Percentiles rank a stretch among this genome's conserved stretches.
phyloP scores from a whole-genome alignment of 2,888 invertebrate species.

The Caenorhabditis zanzibari region DNA sequence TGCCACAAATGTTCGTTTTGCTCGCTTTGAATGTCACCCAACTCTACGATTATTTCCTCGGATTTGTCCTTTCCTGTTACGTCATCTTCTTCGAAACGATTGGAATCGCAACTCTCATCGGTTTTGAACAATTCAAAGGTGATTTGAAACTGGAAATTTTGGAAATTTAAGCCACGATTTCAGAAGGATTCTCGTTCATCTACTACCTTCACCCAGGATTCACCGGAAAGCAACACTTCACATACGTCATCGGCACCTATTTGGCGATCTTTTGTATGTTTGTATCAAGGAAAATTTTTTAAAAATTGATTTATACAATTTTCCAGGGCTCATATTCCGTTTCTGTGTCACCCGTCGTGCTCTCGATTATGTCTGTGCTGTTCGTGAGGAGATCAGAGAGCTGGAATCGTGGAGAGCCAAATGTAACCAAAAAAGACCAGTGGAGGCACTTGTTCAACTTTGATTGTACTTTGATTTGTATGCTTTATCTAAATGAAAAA shows the following conservation, averaged over 20 bases:
- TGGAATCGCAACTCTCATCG: not conserved
- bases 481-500: no score
- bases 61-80: constrained; percentile 4
- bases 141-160: not conserved
- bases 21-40: not conserved
- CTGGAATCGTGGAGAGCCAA: not conserved
- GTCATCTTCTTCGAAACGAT: not conserved
- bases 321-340: constrained; percentile 2
- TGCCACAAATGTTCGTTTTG: not conserved
- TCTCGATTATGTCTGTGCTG: not conserved
- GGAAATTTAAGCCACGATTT: not conserved
- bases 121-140: not conserved
- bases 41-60: not conserved
- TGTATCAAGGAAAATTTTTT: no score
- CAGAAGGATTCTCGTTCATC: not conserved
- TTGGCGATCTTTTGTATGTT: no score
- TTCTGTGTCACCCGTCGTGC: constrained; percentile 13
- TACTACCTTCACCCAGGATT: not conserved
- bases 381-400: not conserved
- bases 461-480: no score
- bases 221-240: not conserved
- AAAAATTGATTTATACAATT: no score
- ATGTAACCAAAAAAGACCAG: not conserved
- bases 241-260: no score
- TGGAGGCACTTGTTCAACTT: not conserved